These are phyloP conservation scores for Eupithecia subumbrata DNA, from an alignment of 2,888 invertebrate genomes.

Conservation along the genomic window DNA sequence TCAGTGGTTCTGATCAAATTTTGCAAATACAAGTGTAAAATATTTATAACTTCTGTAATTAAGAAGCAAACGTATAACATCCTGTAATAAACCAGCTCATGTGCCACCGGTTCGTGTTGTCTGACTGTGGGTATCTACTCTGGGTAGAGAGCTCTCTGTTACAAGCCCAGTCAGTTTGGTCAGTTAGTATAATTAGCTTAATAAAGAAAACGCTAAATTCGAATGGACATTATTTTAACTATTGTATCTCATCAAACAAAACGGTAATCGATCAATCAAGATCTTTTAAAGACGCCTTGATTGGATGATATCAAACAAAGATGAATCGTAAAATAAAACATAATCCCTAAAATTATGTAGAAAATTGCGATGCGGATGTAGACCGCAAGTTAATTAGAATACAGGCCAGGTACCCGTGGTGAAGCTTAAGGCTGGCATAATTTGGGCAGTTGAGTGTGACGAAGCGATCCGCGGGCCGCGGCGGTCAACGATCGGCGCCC, in stretches of 20 bases:
- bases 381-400: slow-evolving; percentile 50
- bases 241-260: slow-evolving; percentile 15
- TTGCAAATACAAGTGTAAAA: neutral
- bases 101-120: neutral
- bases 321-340: slow-evolving; percentile 23
- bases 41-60: slow-evolving; percentile 12
- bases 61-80: slow-evolving; percentile 14
- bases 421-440: slow-evolving; percentile 41
- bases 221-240: neutral
- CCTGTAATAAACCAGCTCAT: slow-evolving; percentile 20
- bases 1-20: slow-evolving; percentile 17
- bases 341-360: slow-evolving; percentile 44
- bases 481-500: slow-evolving; percentile 76
- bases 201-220: neutral
- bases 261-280: slow-evolving; percentile 12
- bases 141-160: too few species aligned
- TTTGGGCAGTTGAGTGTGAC: slow-evolving; percentile 59
- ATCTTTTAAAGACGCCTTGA: slow-evolving; percentile 12
- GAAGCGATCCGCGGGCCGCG: slow-evolving; percentile 55
- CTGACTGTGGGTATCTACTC: neutral
- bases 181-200: neutral
- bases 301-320: slow-evolving; percentile 17
- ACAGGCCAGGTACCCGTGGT: slow-evolving; percentile 49
- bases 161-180: neutral
- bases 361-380: slow-evolving; percentile 57